phyloP scores from a whole-genome alignment of 2,888 invertebrate species.

The Enchytraeus crypticus region DNA sequence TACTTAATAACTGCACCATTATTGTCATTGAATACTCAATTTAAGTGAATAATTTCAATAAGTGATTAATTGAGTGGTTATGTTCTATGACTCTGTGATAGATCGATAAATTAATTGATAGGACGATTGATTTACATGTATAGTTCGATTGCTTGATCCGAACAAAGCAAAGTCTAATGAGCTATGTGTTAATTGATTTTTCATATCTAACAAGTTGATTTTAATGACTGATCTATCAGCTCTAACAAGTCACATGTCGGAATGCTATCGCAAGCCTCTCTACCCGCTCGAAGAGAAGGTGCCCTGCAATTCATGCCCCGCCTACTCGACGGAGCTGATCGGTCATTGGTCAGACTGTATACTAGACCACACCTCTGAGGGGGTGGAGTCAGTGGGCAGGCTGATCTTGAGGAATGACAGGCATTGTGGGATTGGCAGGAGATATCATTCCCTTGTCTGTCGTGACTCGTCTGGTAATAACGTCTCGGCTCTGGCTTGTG shows the following conservation, averaged over 20 bases:
- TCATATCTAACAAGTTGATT: not conserved
- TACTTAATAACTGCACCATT: no score
- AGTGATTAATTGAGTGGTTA: no score
- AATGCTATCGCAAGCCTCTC: constrained; percentile 31
- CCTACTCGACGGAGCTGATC: constrained; percentile 31
- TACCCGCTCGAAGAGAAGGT: constrained; percentile 36
- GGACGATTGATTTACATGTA: no score
- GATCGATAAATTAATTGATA: no score
- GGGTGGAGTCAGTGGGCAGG: constrained; percentile 7
- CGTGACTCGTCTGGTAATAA: constrained; percentile 23
- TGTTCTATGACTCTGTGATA: no score
- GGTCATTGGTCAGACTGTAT: constrained; percentile 45
- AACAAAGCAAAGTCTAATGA: no score
- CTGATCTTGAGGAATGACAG: constrained; percentile 6
- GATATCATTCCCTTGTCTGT: constrained; percentile 38
- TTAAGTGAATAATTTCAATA: no score
- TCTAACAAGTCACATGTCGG: constrained; percentile 13
- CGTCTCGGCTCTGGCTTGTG: constrained; percentile 19
- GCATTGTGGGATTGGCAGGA: constrained; percentile 38
- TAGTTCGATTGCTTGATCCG: no score
- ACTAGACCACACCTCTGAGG: constrained; percentile 25
- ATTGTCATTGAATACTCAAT: no score
- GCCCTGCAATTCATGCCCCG: constrained; percentile 35
- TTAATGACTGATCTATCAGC: not conserved
- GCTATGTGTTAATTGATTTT: no score